Evolutionary conservation across 2,113 vertebrate species (phyloP), one percentile per base, ranked within the genome.

Genomic region (Sterna hirundo): DNA sequence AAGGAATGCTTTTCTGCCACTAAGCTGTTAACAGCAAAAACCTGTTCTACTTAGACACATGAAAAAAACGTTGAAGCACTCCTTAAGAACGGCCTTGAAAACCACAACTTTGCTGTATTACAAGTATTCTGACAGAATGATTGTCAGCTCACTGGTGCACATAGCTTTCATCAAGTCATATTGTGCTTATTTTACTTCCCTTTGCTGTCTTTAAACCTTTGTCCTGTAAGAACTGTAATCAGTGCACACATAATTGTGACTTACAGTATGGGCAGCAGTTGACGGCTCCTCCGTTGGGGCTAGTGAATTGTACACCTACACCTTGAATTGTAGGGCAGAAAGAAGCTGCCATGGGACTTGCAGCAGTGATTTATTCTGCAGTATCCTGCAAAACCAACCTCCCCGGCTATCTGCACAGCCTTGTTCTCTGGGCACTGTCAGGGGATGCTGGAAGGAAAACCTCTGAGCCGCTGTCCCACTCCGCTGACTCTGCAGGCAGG

Each of bases 391-490:
- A n/a, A 26, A 77, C 7, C 29, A 76, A 70, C 8, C 1, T 15
- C 20, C 10, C 11, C 2, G 11, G 40, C 16, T 74, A 18, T 23
- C 30, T 72, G 30, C 1, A 2, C 60, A 62, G 46, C 52, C 38
- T 58, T 15, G 7, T 15, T 18, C 10, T 15, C 32, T 1, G 1
- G 47, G 52, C 40, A 52, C 17, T 26, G 34, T 18, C 13, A 21
- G 66, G 8, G 34, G 5, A 10, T 47, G 32, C 4, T 51, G 71
- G n/a, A 94, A 86, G 61, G 42, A 80, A 83, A 85, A 58, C 8
- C 38, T 32, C 32, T 6, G 17, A 58, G 13, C 2, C 2, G 3
- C 36, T 0, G 1, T 8, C 38, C 26, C 21, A 49, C 57, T 32
- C 70, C 1, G 2, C 29, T n/a, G 62, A 11, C 42, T 60, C 66